Base-by-base conservation (phyloP, 2,888 invertebrate genomes). In the Caenorhabditis sp. region DNA sequence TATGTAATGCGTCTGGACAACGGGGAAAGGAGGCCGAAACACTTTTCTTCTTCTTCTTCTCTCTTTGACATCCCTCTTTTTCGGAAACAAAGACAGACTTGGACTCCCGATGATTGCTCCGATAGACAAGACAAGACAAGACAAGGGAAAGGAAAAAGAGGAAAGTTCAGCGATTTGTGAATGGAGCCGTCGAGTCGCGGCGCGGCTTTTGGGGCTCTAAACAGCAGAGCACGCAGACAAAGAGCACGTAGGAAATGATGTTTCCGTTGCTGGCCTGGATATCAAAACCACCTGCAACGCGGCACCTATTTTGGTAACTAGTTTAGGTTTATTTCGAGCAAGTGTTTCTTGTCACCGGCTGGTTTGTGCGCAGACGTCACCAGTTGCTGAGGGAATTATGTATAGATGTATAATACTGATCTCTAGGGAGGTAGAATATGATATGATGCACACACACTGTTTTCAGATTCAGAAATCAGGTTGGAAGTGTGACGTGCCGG, bases 221-320 rank as follows among this genome's bases (percentile, higher is more conserved):
- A n/a, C n/a, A n/a, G 32, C 9, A 32, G 32, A 32, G 32, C 9
- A 51, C 22, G 71, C 53, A 71, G 71, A 71, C 71, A 55, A 47
- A 68, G 68, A 68, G 55, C 61, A 40, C 20, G 24, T 18, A 47
- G 71, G 51, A 61, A 61, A 70, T 61, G 70, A 71, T 71, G 71
- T 53, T 71, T 71, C 71, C 71, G 71, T 28, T 1, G 32, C 9
- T 13, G 40, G 11, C n/a, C n/a, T n/a, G n/a, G n/a, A n/a, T n/a
- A 6, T 13, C 37, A 26, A 28, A 69, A 62, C 61, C 71, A 71
- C 62, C 62, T 71, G 71, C 71, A 13, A 61, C 13, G n/a, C n/a
- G 11, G 13, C 24, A 44, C 50, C 28, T 40, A 50, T 55, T 67
- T 55, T 40, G 64, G 51, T 18, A 8, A 15, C 15, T 0, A 35